phyloP scores from a whole-genome alignment of 2,113 vertebrate genomes.

The Ceyx margarethae region DNA sequence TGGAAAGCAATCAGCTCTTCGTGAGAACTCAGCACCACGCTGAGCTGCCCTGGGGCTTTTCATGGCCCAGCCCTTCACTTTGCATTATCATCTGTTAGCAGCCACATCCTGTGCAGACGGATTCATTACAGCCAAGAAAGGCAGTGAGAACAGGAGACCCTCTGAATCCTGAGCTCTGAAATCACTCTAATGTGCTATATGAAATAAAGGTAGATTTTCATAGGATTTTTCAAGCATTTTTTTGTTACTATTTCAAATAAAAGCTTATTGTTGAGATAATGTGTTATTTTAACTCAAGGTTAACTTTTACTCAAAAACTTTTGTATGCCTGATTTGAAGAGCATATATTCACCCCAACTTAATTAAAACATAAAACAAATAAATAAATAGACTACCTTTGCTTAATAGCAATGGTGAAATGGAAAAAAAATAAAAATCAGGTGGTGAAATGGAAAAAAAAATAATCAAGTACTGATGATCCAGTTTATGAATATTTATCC shows the following conservation, averaged over 20 bases:
- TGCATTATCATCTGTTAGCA: constrained; percentile 69
- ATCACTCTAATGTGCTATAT: neutral
- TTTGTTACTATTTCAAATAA: neutral
- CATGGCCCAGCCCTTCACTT: constrained; percentile 64
- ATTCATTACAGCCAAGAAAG: constrained; percentile 47
- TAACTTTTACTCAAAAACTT: neutral
- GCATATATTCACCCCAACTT: neutral
- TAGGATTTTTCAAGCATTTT: neutral
- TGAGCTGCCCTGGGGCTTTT: constrained; percentile 67
- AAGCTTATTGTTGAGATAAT: neutral
- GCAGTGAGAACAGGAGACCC: constrained; percentile 26
- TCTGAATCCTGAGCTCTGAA: constrained; percentile 34
- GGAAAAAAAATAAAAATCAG: neutral
- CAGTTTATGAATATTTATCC: neutral
- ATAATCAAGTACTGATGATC: neutral
- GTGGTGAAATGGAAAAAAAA: neutral
- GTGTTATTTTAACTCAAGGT: neutral
- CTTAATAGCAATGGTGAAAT: neutral
- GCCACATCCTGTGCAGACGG: constrained; percentile 66
- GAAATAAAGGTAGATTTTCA: neutral
- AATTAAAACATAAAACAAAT: neutral
- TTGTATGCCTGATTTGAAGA: neutral
- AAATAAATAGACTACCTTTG: neutral
- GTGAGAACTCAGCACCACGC: constrained; percentile 63
- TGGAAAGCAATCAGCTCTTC: constrained; percentile 70